Base-by-base conservation (phyloP, 1,140 invertebrate species). In the Drosophila murphyi region DNA sequence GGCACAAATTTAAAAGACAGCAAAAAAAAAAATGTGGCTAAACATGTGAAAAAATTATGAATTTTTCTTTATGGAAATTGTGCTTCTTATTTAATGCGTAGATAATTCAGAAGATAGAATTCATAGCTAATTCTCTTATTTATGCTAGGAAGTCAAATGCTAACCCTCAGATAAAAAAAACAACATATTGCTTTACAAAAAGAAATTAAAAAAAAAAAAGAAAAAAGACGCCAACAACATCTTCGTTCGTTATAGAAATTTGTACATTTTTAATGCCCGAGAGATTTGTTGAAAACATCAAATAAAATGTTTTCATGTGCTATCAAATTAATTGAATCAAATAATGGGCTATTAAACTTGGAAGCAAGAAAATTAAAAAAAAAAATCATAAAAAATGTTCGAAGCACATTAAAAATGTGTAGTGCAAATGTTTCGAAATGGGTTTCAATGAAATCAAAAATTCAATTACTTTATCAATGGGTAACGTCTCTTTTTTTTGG, bases 281-380 rank as follows among this genome's bases (percentile, higher is more conserved):
- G 67, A 76, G 73, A 86, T 83, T 83, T 80, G 64, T 60, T 65
- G 55, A 76, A 75, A 82, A 88, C 79, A 88, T 87, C 78, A 79
- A 79, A 87, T 79, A 75, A 87, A 82, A 87, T 82, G 59, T 79
- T 86, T 52, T 52, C 70, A 72, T 67, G 64, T 48, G 71, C 82
- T 51, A 87, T 79, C 64, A 86, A 87, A 80, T 82, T 80, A 88
- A 87, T 87, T 87, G 83, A 88, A 87, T 88, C 34, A 88, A 77
- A 82, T 79, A 88, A 57, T 68, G 72, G 63, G 29, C 60, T 72
- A 85, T 85, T 72, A 83, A 83, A 78, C 80, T 70, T 48, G 72
- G 5, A 48, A 37, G 10, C 28, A 35, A 64, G 3, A 67, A 35
- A 55, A 34, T 0, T 8, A 63, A 47, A 62, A 48, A 63, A 63